Percentiles rank a stretch among this genome's conserved stretches.
phyloP scores from a whole-genome alignment of 30 jellyfish, hydroid and myxozoan genomes.

The Rhopilema esculentum region DNA sequence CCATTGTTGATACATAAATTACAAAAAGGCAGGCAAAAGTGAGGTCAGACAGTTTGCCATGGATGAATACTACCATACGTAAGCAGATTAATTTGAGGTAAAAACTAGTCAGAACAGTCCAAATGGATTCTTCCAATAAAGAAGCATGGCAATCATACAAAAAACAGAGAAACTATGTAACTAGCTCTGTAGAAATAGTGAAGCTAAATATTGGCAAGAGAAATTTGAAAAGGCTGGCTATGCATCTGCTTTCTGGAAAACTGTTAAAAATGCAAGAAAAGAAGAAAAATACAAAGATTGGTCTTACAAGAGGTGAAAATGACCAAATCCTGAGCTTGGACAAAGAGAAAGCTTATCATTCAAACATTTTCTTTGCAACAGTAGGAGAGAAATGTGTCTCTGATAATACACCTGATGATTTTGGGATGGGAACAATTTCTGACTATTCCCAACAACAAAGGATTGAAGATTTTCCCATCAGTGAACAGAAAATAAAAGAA shows the following conservation, averaged over 20 bases:
- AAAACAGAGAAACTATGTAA: conserved; percentile 26
- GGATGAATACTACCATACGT: conserved; percentile 36
- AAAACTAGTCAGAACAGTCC: conserved; percentile 47
- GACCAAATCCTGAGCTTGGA: conserved; percentile 18
- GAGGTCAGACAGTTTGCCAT: conserved; percentile 41
- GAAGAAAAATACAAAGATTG: conserved; percentile 2
- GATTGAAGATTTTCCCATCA: no score
- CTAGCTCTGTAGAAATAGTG: conserved; percentile 33
- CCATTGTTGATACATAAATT: conserved; percentile 14
- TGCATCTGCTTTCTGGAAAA: conserved; percentile 45
- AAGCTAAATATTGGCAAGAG: conserved; percentile 39
- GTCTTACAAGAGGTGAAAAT: conserved; percentile 23
- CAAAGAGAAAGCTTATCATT: conserved; percentile 27
- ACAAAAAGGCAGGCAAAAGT: conserved; percentile 42
- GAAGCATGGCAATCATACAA: conserved; percentile 33
- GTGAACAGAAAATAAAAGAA: no score
- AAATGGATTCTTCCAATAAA: conserved; percentile 18
- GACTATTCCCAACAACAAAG: no score
- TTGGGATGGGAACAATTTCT: no score
- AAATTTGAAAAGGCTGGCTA: conserved; percentile 34
- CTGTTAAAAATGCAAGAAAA: no score
- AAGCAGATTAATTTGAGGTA: conserved; percentile 28
- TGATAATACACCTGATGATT: no score
- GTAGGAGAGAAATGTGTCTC: conserved; percentile 47
- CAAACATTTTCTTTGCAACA: conserved; percentile 30